Evolutionary conservation across 2,888 invertebrate genomes (phyloP), one percentile per base, ranked within the genome.

Genomic region (Trichopoda pennipes): DNA sequence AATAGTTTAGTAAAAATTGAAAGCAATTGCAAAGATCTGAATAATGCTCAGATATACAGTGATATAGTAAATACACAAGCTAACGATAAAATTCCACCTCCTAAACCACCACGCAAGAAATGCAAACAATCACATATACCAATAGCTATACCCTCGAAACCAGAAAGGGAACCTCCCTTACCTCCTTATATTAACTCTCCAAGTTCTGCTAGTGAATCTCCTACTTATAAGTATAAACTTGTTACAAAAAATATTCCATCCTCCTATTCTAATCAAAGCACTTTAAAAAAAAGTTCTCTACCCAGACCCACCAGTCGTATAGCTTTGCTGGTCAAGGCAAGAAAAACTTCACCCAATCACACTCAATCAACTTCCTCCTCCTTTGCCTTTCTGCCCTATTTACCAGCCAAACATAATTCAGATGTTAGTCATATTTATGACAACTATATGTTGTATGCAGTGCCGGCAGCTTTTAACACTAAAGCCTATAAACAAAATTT

Each of bases 391-490:
- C 79, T 90, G 80, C 90, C 88, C 66, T 90, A 90, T 83, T 79
- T 87, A 77, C 86, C 90, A 19, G 89, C 88, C 76, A 90, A 90
- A 81, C 88, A 90, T 3, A 90, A 90, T 77, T 90, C 90, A 10
- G 89, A 89, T 63, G 89, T 90, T 51, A 90, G 90, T 85, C 88
- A 90, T 85, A 86, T 90, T 49, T 90, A 90, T 63, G 90, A 90
- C 64, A 90, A 90, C 76, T 89, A 90, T 76, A 79, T 90, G 84
- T 77, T 90, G 3, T 90, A 90, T 69, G 88, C 88, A 28, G 85
- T 88, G 35, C 88, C 89, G 0, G 85, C 86, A 9, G 78, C 85
- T 17, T 60, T 77, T 21, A 81, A 69, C 51, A 75, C 51, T 32
- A 85, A 80, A 17, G 61, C 83, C 6, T 89, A 89, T 75, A 86